Base-by-base conservation (phyloP, 1,140 invertebrate species). In the Zaprionus camerounensis region DNA sequence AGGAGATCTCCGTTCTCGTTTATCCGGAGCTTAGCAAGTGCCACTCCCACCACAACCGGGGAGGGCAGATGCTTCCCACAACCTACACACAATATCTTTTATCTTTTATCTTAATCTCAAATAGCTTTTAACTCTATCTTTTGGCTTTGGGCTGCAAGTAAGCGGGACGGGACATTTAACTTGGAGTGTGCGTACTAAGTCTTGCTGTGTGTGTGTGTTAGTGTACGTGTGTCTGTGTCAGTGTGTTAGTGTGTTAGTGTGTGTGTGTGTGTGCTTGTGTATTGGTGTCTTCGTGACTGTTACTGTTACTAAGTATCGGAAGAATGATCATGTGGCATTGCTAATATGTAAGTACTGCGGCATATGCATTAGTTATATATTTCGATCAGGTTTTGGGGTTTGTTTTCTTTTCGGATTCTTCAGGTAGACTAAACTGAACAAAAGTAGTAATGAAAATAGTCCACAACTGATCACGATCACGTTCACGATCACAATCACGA, bases 371-470 rank as follows among this genome's bases (percentile, higher is more conserved):
- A 66, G 69, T 61, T 62, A 70, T 74, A 70, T 69, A 69, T 70
- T 74, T 74, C 58, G 66, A 70, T 70, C 24, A 56, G 55, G 66
- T 63, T 70, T 24, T 58, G 34, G 41, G 17, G 22, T 58, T 81
- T 56, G 28, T 51, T 34, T 9, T 31, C 24, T 55, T 36, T 49
- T 61, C 62, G 24, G 58, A 49, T 71, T 53, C 28, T 66, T 62
- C 38, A 66, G 71, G 70, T 81, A 80, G 75, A 87, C 87, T 87
- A 91, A 91, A 83, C 70, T 91, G 83, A 86, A 91, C 82, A 90
- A 91, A 91, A 91, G 86, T 91, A 91, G 86, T 91, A 91, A 91
- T 91, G 86, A 91, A 91, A 91, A 91, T 81, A 79, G 82, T 78
- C 85, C 82, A 87, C 84, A 78, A 78, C 64, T n/a, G 77, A 81